phyloP scores from a whole-genome alignment of 2,888 invertebrate species.

The Nyleta sp. region DNA sequence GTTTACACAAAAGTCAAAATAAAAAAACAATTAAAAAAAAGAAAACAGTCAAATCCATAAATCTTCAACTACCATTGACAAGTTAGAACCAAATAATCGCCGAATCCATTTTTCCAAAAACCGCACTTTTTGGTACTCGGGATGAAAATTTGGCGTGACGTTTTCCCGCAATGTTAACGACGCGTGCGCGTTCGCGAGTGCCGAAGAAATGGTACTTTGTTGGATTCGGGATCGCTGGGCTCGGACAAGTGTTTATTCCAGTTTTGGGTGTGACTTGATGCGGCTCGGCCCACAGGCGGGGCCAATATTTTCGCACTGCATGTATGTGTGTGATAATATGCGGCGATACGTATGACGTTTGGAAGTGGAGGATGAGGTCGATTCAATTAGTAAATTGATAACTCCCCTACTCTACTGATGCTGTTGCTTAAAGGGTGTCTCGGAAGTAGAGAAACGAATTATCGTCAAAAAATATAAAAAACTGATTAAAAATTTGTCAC shows the following conservation, averaged over 20 bases:
- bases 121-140: conserved; percentile 15
- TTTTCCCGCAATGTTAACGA: conserved; percentile 42
- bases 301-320: conserved; percentile 15
- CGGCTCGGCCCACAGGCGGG: conserved; percentile 66
- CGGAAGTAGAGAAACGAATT: too few relatives aligned
- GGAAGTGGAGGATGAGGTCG: conserved; percentile 53
- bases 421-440: conserved; percentile 16
- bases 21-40: too few relatives aligned
- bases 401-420: conserved; percentile 20
- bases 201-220: conserved; percentile 65
- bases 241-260: conserved; percentile 26
- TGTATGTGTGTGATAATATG: conserved; percentile 34
- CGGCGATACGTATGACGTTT: conserved; percentile 42
- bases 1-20: neutral
- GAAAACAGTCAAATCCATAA: too few relatives aligned
- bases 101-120: neutral
- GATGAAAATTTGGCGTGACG: conserved; percentile 27
- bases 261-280: conserved; percentile 53
- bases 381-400: conserved; percentile 80
- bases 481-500: too few relatives aligned
- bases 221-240: conserved; percentile 25
- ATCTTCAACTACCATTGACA: too few relatives aligned
- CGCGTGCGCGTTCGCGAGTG: conserved; percentile 68
- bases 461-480: too few relatives aligned
- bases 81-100: too few relatives aligned